Conservation (phyloP, 2,888 invertebrate genomes). For the Cantharis nigra region DNA sequence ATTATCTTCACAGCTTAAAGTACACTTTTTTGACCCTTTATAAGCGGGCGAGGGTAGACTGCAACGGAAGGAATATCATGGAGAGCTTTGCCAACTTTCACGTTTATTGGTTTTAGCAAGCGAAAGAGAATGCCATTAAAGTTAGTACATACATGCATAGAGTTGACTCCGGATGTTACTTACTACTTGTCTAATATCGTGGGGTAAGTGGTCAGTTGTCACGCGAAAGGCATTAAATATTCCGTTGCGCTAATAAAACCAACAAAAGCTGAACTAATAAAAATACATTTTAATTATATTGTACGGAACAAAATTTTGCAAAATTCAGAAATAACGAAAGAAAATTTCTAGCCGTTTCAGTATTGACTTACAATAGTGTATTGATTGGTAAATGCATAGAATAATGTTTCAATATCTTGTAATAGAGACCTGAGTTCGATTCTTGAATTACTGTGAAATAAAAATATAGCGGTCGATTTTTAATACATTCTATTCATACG, state of each 20-base stretch:
- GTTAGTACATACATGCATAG: constrained; percentile 2
- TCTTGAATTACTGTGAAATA: background rate
- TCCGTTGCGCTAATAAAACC: background rate
- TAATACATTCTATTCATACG: background rate
- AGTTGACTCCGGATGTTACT: background rate
- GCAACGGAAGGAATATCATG: constrained; percentile 31
- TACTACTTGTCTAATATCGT: background rate
- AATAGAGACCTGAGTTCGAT: background rate
- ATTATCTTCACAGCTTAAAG: constrained; percentile 15
- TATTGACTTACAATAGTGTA: background rate
- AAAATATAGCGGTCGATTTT: background rate
- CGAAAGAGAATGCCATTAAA: constrained; percentile 15
- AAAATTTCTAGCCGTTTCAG: background rate
- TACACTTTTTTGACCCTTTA: constrained; percentile 18
- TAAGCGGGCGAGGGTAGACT: constrained; percentile 28
- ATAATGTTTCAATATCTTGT: background rate
- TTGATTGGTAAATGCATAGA: background rate
- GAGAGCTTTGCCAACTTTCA: constrained; percentile 32
- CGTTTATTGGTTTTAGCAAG: constrained; percentile 33
- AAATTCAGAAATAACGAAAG: background rate
- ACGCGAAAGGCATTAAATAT: background rate
- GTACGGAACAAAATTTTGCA: background rate
- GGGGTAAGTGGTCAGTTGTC: background rate
- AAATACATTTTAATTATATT: background rate
- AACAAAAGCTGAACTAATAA: background rate